Conservation (phyloP, 2,797 vertebrate genomes). For the Oreortyx pictus region DNA sequence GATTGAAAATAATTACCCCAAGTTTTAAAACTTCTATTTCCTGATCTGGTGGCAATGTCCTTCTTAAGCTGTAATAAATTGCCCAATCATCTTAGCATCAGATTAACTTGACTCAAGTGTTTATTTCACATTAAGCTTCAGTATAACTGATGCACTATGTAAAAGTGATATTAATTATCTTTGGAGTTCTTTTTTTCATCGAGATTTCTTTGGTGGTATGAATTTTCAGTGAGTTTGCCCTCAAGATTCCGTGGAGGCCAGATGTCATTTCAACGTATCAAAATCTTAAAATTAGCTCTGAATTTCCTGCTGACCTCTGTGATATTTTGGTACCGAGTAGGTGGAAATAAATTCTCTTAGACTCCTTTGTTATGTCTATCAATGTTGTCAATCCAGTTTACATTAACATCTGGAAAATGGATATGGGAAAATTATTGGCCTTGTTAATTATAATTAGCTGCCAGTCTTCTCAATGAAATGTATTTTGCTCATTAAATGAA, state of each 20-base stretch:
- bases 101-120: conserved; percentile 76
- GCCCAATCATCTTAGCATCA: conserved; percentile 67
- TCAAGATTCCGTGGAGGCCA: conserved; percentile 39
- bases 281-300: conserved; percentile 67
- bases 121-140: conserved; percentile 75
- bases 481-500: conserved; percentile 52
- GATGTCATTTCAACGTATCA: conserved; percentile 56
- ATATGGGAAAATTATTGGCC: conserved; percentile 56
- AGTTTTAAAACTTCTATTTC: conserved; percentile 77
- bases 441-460: conserved; percentile 73
- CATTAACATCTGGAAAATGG: conserved; percentile 60
- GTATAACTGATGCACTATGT: conserved; percentile 41
- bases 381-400: conserved; percentile 52
- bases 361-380: conserved; percentile 65
- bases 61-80: conserved; percentile 75
- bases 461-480: conserved; percentile 54
- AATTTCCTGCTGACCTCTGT: conserved; percentile 59
- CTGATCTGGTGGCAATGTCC: conserved; percentile 60
- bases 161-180: conserved; percentile 73
- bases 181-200: not conserved
- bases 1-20: conserved; percentile 81
- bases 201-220: conserved; percentile 33
- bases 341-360: conserved; percentile 58
- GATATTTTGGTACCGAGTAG: conserved; percentile 59
- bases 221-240: conserved; percentile 36